Conservation (phyloP, 1,140 invertebrate species). For the Sycophaga agraensis region DNA sequence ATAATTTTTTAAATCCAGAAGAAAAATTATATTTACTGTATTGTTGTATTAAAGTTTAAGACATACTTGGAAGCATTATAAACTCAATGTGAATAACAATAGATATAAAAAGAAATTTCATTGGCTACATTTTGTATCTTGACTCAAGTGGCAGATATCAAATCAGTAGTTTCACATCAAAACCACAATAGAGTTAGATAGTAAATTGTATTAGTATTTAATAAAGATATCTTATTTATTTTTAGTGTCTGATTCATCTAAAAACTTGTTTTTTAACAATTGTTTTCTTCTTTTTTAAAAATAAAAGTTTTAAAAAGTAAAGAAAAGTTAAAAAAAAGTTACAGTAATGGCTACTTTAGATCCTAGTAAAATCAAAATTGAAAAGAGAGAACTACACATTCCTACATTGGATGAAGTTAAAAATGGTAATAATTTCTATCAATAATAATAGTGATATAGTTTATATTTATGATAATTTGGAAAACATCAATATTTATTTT, state of each 20-base stretch:
- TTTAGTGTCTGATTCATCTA: too few species aligned
- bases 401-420: conserved; percentile 62
- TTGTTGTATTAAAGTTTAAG: not conserved
- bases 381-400: conserved; percentile 56
- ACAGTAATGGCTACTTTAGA: conserved; percentile 33
- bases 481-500: not conserved
- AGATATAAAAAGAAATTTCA: too few species aligned
- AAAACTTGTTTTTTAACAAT: too few species aligned
- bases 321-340: not conserved
- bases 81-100: too few species aligned
- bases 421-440: conserved; percentile 52
- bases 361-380: conserved; percentile 45
- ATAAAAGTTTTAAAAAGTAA: not conserved
- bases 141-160: too few species aligned
- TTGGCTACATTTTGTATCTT: too few species aligned
- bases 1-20: not conserved
- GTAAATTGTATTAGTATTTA: too few species aligned
- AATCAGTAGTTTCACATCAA: too few species aligned
- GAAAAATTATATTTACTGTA: not conserved
- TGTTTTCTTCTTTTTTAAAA: too few species aligned
- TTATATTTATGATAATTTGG: conserved; percentile 31
- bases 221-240: not conserved
- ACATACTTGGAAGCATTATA: not conserved
- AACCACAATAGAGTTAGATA: too few species aligned
- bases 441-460: not conserved